These are phyloP conservation scores for Orthosia cruda DNA, from an alignment of 2,888 invertebrate species.

Conservation along the genomic window DNA sequence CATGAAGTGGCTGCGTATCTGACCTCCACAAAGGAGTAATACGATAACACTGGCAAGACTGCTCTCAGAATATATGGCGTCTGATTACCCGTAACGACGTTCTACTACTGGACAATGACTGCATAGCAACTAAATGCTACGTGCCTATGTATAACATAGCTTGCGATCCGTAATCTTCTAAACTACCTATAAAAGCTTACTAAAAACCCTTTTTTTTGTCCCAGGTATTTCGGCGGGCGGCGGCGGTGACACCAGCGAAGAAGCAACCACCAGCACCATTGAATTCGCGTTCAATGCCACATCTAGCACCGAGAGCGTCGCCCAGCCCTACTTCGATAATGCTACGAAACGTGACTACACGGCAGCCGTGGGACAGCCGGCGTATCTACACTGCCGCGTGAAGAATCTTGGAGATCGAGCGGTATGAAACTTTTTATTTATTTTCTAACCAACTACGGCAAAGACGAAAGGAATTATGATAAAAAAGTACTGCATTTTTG, in stretches of 20 bases:
- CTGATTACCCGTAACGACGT: no score
- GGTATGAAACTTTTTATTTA: slow-evolving; percentile 91
- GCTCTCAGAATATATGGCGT: no score
- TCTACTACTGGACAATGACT: no score
- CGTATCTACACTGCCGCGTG: slow-evolving; percentile 96
- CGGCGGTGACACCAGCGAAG: slow-evolving; percentile 75
- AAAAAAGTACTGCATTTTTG: no score
- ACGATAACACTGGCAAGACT: no score
- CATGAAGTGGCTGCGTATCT: no score
- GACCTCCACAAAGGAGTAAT: no score
- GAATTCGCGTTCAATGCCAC: slow-evolving; percentile 76
- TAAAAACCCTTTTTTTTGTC: slow-evolving; percentile 8
- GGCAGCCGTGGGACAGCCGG: slow-evolving; percentile 96
- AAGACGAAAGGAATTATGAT: no score
- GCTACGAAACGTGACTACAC: slow-evolving; percentile 95
- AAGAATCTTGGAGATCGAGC: slow-evolving; percentile 97
- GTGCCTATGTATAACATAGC: no score
- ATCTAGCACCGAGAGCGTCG: slow-evolving; percentile 92
- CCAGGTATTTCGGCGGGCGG: slow-evolving; percentile 85
- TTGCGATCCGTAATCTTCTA: no score
- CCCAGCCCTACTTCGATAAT: slow-evolving; percentile 97
- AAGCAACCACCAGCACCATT: slow-evolving; percentile 70
- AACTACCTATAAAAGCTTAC: not conserved
- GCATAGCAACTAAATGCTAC: no score
- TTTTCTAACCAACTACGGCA: not conserved